Base-by-base conservation (phyloP, 64 coral and sea anemone genomes). In the Acropora yongei region DNA sequence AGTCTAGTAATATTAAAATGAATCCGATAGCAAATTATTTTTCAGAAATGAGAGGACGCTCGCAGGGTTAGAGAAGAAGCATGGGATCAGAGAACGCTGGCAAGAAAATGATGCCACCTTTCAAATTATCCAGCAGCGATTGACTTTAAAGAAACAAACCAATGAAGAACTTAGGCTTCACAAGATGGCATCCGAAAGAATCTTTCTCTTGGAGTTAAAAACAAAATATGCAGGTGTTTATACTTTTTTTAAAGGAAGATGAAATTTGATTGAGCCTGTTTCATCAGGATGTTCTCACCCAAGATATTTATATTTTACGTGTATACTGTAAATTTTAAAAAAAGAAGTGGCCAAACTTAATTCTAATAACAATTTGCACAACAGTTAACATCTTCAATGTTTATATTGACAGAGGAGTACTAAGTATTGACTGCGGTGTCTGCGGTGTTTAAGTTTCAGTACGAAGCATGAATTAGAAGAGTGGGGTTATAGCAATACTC, bases 171-270 rank as follows among this genome's bases (percentile, higher is more conserved):
- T 89, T 39, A 44, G n/a, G 18, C 43, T 89, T 1, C 88, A 78
- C 57, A 47, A 78, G 50, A 43, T 89, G 43, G 74, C 88, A 45
- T 89, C 76, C 65, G 76, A 89, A 79, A 58, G 79, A 43, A 75
- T 57, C 1, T 82, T 91, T 50, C 48, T 76, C 12, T 55, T 91
- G 53, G 78, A 91, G 65, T 79, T 81, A 71, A 91, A 91, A 71
- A 57, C 68, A 55, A 83, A 91, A 91, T 91, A 82, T 82, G 50
- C 78, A 91, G 89, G 89, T 82, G 1, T 40, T 7, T 20, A 79
- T n/a, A 49, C 71, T 55, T 55, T 55, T 55, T 55, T 55, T 55
- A 0, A 19, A 39, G 8, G 18, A 68, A 68, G 11, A 13, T 68
- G 3, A 68, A 68, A 68, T 14, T 68, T 68, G 66, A 68, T 68